Evolutionary conservation across 2,113 vertebrate species (phyloP).

Genomic region (Malurus elegans): DNA sequence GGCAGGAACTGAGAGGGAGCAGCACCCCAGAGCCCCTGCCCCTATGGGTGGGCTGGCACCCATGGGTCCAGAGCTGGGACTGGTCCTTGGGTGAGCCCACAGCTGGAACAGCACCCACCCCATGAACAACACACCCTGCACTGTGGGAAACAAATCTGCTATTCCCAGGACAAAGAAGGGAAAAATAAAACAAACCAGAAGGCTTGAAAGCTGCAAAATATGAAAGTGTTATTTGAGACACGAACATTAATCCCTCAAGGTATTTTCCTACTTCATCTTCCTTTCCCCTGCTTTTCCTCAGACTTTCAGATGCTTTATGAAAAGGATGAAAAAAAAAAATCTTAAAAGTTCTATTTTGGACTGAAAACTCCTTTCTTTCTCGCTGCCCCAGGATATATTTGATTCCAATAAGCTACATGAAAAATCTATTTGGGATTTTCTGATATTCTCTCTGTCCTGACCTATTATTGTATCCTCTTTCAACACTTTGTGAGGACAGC

Average conservation of each 20-base stretch:
- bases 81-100: not conserved
- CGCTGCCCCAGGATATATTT: conserved; percentile 24
- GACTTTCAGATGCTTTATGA: conserved; percentile 30
- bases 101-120: not conserved
- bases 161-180: not conserved
- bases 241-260: conserved; percentile 28
- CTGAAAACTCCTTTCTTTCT: conserved; percentile 26
- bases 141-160: not conserved
- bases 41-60: rapidly evolving
- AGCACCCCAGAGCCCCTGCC: not conserved
- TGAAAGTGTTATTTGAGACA: conserved; percentile 13
- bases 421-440: conserved; percentile 51
- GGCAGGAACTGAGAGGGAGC: rapidly evolving
- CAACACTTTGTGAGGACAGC: not conserved
- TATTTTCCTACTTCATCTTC: conserved; percentile 21
- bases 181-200: not conserved
- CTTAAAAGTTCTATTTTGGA: conserved; percentile 9
- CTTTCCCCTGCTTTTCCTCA: not conserved
- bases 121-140: rapidly evolving
- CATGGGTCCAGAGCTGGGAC: rapidly evolving
- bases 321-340: conserved; percentile 7
- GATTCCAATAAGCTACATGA: conserved; percentile 42
- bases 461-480: not conserved
- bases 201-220: conserved; percentile 21
- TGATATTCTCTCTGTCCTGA: conserved; percentile 35